These are phyloP conservation scores for Salvelinus fontinalis DNA, from an alignment of 2,113 vertebrate genomes.

Conservation along the genomic window DNA sequence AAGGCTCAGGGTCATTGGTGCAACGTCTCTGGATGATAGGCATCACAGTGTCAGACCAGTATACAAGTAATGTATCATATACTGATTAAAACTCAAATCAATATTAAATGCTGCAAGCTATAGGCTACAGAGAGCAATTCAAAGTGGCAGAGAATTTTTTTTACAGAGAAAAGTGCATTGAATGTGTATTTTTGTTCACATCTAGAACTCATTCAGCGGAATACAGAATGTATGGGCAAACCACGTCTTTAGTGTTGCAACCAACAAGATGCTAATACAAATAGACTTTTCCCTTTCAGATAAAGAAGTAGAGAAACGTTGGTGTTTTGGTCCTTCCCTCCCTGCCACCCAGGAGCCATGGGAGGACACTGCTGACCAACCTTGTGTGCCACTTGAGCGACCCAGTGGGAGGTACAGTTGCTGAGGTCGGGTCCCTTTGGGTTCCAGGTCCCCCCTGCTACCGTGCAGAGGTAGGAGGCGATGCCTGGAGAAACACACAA, in stretches of 20 bases:
- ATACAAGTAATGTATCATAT: background rate
- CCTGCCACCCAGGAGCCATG: background rate
- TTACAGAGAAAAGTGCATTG: background rate
- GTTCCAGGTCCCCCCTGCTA: constrained; percentile 88
- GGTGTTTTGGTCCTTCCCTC: background rate
- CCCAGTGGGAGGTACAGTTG: constrained; percentile 99
- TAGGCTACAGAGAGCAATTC: constrained; percentile 9
- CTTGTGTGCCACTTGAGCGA: constrained; percentile 98
- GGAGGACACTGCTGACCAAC: constrained; percentile 59
- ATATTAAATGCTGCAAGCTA: background rate
- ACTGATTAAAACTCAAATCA: constrained; percentile 21
- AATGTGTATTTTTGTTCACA: background rate
- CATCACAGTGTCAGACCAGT: constrained; percentile 5
- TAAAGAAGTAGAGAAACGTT: background rate
- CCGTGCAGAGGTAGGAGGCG: constrained; percentile 89
- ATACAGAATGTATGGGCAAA: background rate
- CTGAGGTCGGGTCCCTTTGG: constrained; percentile 95
- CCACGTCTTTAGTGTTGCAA: background rate
- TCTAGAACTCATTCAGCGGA: background rate
- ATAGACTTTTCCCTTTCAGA: background rate
- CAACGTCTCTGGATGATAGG: background rate
- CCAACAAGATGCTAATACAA: background rate
- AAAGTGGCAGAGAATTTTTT: constrained; percentile 15
- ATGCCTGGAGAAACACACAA: constrained; percentile 82
- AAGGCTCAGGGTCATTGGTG: constrained; percentile 5